These are phyloP conservation scores for Lepeophtheirus nordmannii DNA, from an alignment of 2,888 invertebrate species.

Conservation along the genomic window DNA sequence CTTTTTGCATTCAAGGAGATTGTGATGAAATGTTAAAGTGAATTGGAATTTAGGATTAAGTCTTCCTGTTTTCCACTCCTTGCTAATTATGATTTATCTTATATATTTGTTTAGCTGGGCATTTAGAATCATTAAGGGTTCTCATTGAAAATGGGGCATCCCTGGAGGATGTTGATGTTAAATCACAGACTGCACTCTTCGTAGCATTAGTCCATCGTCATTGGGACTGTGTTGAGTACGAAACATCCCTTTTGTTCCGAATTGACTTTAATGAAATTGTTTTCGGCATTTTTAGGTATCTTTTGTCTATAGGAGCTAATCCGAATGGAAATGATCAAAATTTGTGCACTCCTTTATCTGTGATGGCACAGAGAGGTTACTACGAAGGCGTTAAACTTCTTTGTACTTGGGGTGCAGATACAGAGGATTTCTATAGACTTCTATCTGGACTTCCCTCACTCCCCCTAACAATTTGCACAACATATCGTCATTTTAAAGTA, in stretches of 20 bases:
- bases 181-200: constrained; percentile 31
- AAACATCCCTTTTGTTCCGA: neutral
- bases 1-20: too few species aligned
- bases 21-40: too few species aligned
- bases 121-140: constrained; percentile 26
- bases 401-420: constrained; percentile 25
- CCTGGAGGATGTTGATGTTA: constrained; percentile 29
- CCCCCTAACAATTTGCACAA: constrained; percentile 24
- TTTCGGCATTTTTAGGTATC: constrained; percentile 3
- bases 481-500: constrained; percentile 19
- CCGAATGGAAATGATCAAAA: constrained; percentile 30
- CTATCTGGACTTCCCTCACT: constrained; percentile 22
- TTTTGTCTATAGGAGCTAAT: constrained; percentile 29
- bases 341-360: constrained; percentile 30
- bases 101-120: constrained; percentile 28
- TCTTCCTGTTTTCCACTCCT: too few species aligned
- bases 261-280: neutral
- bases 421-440: constrained; percentile 23
- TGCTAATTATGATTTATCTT: neutral
- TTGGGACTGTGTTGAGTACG: constrained; percentile 27
- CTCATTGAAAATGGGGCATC: constrained; percentile 29
- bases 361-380: constrained; percentile 30
- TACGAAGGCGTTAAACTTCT: constrained; percentile 27
- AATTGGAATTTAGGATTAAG: too few species aligned
- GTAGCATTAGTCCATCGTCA: constrained; percentile 30